These are phyloP conservation scores for Lepilemur ruficaudatus DNA, from an alignment of 2,797 vertebrate species.

Conservation along the genomic window DNA sequence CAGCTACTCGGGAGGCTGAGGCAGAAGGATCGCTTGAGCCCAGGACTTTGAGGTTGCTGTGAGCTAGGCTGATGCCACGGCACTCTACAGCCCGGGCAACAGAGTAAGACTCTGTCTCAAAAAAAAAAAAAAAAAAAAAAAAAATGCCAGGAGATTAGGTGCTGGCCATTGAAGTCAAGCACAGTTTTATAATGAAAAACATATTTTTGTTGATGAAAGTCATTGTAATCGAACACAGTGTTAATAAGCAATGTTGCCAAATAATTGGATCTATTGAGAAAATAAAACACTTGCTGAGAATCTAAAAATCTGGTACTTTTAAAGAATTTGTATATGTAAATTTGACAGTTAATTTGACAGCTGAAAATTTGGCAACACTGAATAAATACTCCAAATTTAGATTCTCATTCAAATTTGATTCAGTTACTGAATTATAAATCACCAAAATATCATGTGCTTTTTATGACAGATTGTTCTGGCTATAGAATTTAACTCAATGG, in stretches of 20 bases:
- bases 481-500: not conserved
- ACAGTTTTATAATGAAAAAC: not conserved
- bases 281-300: slow-evolving; percentile 8
- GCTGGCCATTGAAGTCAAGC: not conserved
- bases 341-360: slow-evolving; percentile 34
- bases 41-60: no score
- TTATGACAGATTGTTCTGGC: not conserved
- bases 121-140: no score
- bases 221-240: not conserved
- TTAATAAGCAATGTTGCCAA: not conserved
- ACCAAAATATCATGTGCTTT: not conserved
- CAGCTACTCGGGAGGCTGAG: no score
- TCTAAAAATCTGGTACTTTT: not conserved
- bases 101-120: no score
- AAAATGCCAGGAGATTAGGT: not conserved
- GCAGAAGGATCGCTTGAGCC: no score
- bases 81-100: no score
- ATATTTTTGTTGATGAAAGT: not conserved
- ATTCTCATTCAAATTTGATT: not conserved
- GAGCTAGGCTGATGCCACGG: no score
- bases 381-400: slow-evolving; percentile 44
- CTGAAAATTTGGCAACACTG: slow-evolving; percentile 22
- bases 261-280: slow-evolving; percentile 22
- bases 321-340: not conserved
- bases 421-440: slow-evolving; percentile 42